Evolutionary conservation across 1,140 invertebrate species (phyloP).

Genomic region (Alviniconcha marisindica): DNA sequence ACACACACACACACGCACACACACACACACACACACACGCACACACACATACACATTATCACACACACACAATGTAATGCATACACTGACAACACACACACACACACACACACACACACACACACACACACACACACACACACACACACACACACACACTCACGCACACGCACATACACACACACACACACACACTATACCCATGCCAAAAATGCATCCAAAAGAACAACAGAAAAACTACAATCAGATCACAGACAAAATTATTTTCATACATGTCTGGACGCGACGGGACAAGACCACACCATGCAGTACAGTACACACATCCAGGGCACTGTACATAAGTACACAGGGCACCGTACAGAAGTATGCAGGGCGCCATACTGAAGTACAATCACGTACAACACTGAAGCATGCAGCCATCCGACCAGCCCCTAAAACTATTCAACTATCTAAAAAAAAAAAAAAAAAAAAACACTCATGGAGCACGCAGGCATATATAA

Average conservation of each 20-base stretch:
- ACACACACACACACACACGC: background rate
- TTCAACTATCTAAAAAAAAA: background rate
- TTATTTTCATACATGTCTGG: too few relatives aligned
- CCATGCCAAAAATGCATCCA: background rate
- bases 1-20: background rate
- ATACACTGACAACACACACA: too few relatives aligned
- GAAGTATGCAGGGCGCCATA: too few relatives aligned
- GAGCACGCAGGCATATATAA: too few relatives aligned
- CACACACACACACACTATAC: background rate
- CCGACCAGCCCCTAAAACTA: background rate
- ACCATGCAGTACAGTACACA: too few relatives aligned
- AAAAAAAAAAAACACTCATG: background rate
- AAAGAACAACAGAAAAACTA: too few relatives aligned
- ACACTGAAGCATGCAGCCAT: slow-evolving; percentile 7
- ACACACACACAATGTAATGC: slow-evolving; percentile 30
- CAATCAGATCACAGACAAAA: too few relatives aligned
- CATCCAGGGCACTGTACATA: too few relatives aligned
- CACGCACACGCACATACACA: background rate
- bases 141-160: background rate
- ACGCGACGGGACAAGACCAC: too few relatives aligned
- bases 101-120: slow-evolving; percentile 36
- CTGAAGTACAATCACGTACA: too few relatives aligned
- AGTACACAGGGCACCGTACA: too few relatives aligned
- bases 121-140: slow-evolving; percentile 33
- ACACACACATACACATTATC: slow-evolving; percentile 14